Base-by-base conservation (phyloP, 2,888 invertebrate genomes). In the Arctia plantaginis region DNA sequence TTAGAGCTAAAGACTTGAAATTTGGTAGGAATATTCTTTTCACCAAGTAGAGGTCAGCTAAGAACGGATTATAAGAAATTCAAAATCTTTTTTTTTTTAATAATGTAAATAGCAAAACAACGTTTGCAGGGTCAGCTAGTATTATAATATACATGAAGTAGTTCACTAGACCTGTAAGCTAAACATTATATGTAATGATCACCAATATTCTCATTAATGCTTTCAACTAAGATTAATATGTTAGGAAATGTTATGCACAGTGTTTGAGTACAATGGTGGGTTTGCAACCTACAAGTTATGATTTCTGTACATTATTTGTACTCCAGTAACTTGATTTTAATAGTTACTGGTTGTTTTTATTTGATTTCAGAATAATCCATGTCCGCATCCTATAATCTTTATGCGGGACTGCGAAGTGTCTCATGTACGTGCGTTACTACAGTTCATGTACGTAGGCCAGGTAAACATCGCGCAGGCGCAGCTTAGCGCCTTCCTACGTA, bases 381-480 rank as follows among this genome's bases (percentile, higher is more conserved):
- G 98, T 92, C 97, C 98, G 90, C 98, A 98, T 93, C 98, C 98
- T 78, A 98, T 98, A 94, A 97, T 98, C 91, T 98, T 98, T 92
- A 97, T 98, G 97, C 96, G 97, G 91, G 98, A 98, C 95, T 98
- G 98, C 87, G 97, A 97, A 89, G 97, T 97, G 87, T 96, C 97
- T 88, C 98, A 98, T 91, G 96, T 98, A 84, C 97, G 97, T 83
- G 97, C 98, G 73, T 96, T 98, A 78, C 96, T 98, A 90, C 98
- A 98, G 93, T 98, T 98, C 90, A 98, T 98, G 98, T 98, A 98
- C 92, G 97, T 97, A 83, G 98, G 98, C 72, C 98, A 98, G 95
- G 98, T 98, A 82, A 98, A 98, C 92, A 97, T 98, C 79, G 97
- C 98, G 85, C 98, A 98, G 95, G 97, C 97, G 79, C 97, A 98